A percentile compares a stretch with the other conserved stretches of the same genome.
These are phyloP conservation scores for Schizaphis graminum DNA, from an alignment of 2,888 invertebrate genomes.

Conservation along the genomic window DNA sequence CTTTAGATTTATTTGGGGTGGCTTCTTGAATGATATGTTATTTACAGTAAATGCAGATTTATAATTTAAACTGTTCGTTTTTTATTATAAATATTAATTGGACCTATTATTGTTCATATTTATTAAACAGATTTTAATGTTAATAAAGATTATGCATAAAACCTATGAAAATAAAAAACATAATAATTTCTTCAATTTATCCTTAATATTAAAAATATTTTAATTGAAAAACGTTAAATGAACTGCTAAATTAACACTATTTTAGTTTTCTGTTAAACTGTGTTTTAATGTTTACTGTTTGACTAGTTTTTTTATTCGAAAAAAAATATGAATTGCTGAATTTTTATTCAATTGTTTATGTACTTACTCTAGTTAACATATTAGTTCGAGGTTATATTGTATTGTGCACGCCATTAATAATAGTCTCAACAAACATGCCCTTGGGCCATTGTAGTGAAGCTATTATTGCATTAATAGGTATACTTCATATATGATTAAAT, in stretches of 20 bases:
- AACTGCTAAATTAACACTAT: neutral
- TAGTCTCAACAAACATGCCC: slow-evolving; percentile 44
- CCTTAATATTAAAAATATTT: neutral
- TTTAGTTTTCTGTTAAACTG: neutral
- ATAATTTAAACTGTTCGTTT: neutral
- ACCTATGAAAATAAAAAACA: neutral
- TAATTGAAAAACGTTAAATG: neutral
- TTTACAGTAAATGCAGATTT: neutral
- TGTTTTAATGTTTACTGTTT: neutral
- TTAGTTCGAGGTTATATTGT: slow-evolving; percentile 50
- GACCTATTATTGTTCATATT: neutral
- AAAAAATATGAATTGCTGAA: neutral
- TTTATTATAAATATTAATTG: neutral
- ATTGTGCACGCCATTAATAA: slow-evolving; percentile 41
- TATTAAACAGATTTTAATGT: neutral
- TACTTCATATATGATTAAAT: slow-evolving; percentile 32
- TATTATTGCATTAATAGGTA: slow-evolving; percentile 21
- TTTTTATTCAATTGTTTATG: slow-evolving; percentile 28
- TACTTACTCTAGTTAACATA: slow-evolving; percentile 38
- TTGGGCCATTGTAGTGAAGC: slow-evolving; percentile 47
- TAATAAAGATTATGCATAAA: neutral
- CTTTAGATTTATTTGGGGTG: neutral
- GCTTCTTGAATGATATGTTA: neutral
- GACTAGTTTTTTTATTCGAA: neutral
- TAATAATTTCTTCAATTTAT: neutral